Percentiles rank a stretch among this genome's conserved stretches.
These are phyloP conservation scores for Macroglossus sobrinus DNA, from an alignment of 2,113 vertebrate species.

Conservation along the genomic window DNA sequence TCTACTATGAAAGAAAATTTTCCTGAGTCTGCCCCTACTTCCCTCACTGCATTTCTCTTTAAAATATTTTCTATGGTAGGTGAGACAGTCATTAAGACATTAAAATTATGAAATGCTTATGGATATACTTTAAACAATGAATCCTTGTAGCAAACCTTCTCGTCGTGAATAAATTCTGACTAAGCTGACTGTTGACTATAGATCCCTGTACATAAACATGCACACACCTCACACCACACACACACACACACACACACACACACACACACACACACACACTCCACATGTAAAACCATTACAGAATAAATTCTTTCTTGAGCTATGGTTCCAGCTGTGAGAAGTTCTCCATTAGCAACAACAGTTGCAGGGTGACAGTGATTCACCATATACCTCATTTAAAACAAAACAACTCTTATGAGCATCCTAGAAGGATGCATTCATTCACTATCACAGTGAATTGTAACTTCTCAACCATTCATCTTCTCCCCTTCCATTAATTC, in stretches of 20 bases:
- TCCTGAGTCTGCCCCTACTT: neutral
- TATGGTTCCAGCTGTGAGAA: neutral
- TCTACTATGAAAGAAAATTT: slow-evolving; percentile 41
- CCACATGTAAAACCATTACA: neutral
- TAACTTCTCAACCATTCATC: slow-evolving; percentile 12
- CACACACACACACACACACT: neutral
- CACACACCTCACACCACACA: neutral
- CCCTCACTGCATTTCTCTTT: slow-evolving; percentile 21
- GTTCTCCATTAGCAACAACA: neutral
- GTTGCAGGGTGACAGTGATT: neutral
- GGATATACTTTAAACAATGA: slow-evolving; percentile 5
- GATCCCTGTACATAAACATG: neutral
- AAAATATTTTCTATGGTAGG: slow-evolving; percentile 33
- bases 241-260: neutral
- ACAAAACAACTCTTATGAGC: slow-evolving; percentile 22
- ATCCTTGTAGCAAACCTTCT: neutral
- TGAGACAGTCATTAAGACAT: slow-evolving; percentile 38
- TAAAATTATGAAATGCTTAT: neutral
- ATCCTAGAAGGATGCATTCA: neutral
- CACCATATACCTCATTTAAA: slow-evolving; percentile 10
- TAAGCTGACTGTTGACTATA: neutral
- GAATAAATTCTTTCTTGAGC: neutral
- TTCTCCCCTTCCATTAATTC: neutral
- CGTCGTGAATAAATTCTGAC: neutral
- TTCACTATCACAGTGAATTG: slow-evolving; percentile 32